Evolutionary conservation across 2,888 invertebrate genomes (phyloP).

Genomic region (Heliconius erato): DNA sequence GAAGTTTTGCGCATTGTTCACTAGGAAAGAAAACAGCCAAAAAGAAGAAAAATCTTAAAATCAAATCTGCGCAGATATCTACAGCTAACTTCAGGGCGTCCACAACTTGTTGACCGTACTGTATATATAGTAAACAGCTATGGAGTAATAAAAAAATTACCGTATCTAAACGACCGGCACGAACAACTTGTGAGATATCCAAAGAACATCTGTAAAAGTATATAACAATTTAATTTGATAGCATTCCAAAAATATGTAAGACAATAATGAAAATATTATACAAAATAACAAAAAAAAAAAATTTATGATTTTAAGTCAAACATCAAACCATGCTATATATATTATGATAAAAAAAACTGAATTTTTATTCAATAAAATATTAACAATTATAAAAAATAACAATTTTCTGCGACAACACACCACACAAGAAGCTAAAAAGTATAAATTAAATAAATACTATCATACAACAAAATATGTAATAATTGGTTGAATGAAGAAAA

Average conservation of each 20-base stretch:
- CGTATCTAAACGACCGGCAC: slow-evolving; percentile 77
- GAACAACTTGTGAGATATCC: slow-evolving; percentile 81
- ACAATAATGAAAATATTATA: background rate
- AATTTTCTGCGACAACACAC: background rate
- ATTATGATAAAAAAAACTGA: background rate
- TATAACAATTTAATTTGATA: background rate
- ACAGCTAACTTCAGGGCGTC: no score
- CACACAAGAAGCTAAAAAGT: background rate
- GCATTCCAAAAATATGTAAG: background rate
- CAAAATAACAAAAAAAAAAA: background rate
- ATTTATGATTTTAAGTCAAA: background rate
- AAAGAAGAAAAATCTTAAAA: no score
- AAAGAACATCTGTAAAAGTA: slow-evolving; percentile 66
- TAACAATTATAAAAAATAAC: background rate
- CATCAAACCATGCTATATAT: background rate
- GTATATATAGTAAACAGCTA: background rate
- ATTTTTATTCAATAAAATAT: background rate
- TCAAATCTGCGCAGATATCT: no score
- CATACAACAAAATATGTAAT: background rate
- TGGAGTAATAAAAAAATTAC: slow-evolving; percentile 58
- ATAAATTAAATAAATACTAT: background rate
- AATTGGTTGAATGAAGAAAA: background rate
- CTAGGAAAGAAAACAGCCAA: no score
- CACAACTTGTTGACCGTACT: no score
- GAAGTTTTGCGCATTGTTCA: no score